A percentile compares a stretch with the other conserved stretches of the same genome.
phyloP scores from a whole-genome alignment of 2,113 vertebrate genomes.

The Muntiacus reevesi region DNA sequence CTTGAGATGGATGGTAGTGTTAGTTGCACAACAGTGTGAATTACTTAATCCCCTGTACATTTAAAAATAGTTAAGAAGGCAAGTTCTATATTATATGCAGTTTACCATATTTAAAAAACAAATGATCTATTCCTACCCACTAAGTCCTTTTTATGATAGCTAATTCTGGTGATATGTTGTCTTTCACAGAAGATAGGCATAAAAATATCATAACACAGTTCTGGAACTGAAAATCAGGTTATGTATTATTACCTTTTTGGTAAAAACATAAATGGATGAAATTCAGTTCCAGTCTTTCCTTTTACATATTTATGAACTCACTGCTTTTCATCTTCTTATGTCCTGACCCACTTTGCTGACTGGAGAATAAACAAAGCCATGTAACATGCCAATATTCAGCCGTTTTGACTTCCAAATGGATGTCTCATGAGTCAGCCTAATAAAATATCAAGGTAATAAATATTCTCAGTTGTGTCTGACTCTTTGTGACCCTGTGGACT shows the following conservation, averaged over 20 bases:
- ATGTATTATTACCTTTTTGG: neutral
- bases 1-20: neutral
- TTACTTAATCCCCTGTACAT: neutral
- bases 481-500: neutral
- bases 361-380: neutral
- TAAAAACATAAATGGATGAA: slow-evolving; percentile 16
- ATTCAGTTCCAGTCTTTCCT: neutral
- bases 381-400: neutral
- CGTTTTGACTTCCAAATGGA: neutral
- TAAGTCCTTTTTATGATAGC: neutral
- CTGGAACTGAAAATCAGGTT: neutral
- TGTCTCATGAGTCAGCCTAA: neutral
- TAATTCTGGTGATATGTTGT: neutral
- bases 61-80: neutral
- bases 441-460: neutral
- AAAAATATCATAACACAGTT: neutral
- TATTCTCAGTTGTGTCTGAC: neutral
- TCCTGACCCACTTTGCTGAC: neutral
- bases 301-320: slow-evolving; percentile 21
- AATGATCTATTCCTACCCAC: neutral
- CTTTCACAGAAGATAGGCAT: neutral
- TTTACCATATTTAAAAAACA: neutral
- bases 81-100: neutral
- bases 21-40: neutral
- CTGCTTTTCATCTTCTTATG: neutral